A percentile compares a stretch with the other conserved stretches of the same genome.
These are phyloP conservation scores for Eristalis tenax DNA, from an alignment of 2,888 invertebrate species.

Conservation along the genomic window DNA sequence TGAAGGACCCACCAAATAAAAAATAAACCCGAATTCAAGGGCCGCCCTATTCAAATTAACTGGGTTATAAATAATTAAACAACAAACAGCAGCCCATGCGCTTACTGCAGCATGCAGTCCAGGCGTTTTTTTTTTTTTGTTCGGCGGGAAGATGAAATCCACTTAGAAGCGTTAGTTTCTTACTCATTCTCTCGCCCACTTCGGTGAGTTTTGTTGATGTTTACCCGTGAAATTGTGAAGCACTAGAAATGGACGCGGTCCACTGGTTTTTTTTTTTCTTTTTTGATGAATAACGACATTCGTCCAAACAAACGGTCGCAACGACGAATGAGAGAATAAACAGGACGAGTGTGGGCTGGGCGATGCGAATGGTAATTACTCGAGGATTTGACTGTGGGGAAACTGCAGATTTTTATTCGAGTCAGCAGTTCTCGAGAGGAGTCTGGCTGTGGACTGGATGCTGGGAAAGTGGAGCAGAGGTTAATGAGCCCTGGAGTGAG, in stretches of 20 bases:
- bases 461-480: too few relatives aligned
- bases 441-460: too few relatives aligned
- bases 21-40: constrained; percentile 26
- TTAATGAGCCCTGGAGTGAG: too few relatives aligned
- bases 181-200: background rate
- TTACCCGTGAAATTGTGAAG: constrained; percentile 2
- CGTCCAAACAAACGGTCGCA: constrained; percentile 42
- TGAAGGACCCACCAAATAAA: constrained; percentile 40
- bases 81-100: constrained; percentile 44
- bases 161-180: background rate
- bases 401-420: background rate
- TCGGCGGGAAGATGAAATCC: background rate
- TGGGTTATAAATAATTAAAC: constrained; percentile 71
- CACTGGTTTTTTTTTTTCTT: constrained; percentile 21
- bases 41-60: constrained; percentile 67
- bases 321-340: constrained; percentile 26
- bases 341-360: constrained; percentile 11
- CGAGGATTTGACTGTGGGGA: background rate
- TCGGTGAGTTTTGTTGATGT: constrained; percentile 2
- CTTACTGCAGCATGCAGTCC: background rate
- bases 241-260: constrained; percentile 56
- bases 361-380: background rate
- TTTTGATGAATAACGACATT: constrained; percentile 43
- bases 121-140: too few relatives aligned
- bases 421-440: too few relatives aligned